Conservation (phyloP, 2,113 vertebrate species). For the Australoheros scitulus region DNA sequence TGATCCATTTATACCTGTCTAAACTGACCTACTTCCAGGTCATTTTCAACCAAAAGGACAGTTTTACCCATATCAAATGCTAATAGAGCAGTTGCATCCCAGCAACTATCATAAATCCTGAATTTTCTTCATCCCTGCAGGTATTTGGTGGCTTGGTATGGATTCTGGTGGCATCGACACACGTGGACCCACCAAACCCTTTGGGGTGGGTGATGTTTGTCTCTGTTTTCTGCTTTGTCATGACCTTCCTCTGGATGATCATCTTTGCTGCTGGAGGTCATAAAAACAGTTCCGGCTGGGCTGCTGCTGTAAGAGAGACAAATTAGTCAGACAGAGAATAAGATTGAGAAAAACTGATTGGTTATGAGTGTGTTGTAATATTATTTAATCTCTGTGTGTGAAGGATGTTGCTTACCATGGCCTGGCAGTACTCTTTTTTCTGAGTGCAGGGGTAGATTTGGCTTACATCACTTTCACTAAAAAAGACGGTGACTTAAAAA, state of each 20-base stretch:
- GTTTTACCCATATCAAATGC: neutral
- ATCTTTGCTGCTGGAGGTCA: constrained; percentile 77
- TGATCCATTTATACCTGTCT: neutral
- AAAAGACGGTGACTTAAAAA: accelerated
- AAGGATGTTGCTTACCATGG: constrained; percentile 83
- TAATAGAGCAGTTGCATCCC: neutral
- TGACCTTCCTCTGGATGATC: constrained; percentile 79
- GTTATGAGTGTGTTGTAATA: neutral
- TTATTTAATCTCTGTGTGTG: neutral
- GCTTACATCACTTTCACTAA: constrained; percentile 15
- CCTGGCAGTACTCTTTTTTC: constrained; percentile 81
- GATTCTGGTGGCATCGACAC: constrained; percentile 83
- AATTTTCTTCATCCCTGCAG: constrained; percentile 51
- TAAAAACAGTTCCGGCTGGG: constrained; percentile 72
- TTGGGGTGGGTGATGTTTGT: constrained; percentile 88
- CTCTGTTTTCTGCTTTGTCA: constrained; percentile 84
- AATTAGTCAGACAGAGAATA: accelerated
- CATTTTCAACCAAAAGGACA: constrained; percentile 8
- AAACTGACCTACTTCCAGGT: neutral
- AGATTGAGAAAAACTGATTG: neutral
- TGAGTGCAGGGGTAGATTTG: constrained; percentile 82
- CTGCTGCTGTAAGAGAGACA: constrained; percentile 78
- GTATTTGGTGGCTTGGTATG: constrained; percentile 85
- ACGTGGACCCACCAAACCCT: constrained; percentile 51
- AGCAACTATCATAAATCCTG: neutral